Evolutionary conservation across 37 sponge, comb jelly and placozoan genomes (phyloP).

Genomic region (Haliclona indistincta): DNA sequence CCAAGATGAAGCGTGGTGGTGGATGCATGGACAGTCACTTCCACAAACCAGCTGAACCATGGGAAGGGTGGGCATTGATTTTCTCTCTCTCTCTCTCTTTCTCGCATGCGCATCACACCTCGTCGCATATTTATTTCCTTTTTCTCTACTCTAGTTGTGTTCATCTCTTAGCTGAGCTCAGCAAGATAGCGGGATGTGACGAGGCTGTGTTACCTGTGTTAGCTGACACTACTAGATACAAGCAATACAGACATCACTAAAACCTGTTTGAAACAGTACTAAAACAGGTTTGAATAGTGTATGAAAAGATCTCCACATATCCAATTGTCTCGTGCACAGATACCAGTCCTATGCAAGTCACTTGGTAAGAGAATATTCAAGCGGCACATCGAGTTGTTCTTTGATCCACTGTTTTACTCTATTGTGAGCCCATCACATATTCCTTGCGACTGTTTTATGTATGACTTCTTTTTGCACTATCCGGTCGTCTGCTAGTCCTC

Average conservation of each 20-base stretch:
- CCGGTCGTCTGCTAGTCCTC: too few relatives aligned
- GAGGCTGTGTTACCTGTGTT: conserved; percentile 60
- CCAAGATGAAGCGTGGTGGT: conserved; percentile 84
- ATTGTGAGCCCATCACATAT: conserved; percentile 30
- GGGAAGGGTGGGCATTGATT: too few relatives aligned
- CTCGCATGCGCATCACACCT: too few relatives aligned
- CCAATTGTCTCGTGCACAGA: too few relatives aligned
- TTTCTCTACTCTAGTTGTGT: conserved; percentile 72
- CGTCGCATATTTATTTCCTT: too few relatives aligned
- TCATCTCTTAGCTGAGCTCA: conserved; percentile 79
- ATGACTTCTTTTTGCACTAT: too few relatives aligned
- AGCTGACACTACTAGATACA: conserved; percentile 52
- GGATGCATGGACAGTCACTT: conserved; percentile 79
- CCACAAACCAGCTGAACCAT: conserved; percentile 86
- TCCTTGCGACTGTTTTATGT: too few relatives aligned
- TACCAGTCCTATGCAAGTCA: conserved; percentile 48
- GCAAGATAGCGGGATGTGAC: conserved; percentile 10
- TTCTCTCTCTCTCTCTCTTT: too few relatives aligned
- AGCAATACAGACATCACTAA: conserved; percentile 80
- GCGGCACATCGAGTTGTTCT: conserved; percentile 39
- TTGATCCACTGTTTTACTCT: conserved; percentile 61
- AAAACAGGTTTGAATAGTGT: conserved; percentile 75
- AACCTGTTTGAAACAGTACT: conserved; percentile 71
- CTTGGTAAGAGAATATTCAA: conserved; percentile 69
- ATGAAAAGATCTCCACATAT: too few relatives aligned